A percentile compares a stretch with the other conserved stretches of the same genome.
phyloP scores from a whole-genome alignment of 2,888 invertebrate genomes.

The Tetragnatha montana region DNA sequence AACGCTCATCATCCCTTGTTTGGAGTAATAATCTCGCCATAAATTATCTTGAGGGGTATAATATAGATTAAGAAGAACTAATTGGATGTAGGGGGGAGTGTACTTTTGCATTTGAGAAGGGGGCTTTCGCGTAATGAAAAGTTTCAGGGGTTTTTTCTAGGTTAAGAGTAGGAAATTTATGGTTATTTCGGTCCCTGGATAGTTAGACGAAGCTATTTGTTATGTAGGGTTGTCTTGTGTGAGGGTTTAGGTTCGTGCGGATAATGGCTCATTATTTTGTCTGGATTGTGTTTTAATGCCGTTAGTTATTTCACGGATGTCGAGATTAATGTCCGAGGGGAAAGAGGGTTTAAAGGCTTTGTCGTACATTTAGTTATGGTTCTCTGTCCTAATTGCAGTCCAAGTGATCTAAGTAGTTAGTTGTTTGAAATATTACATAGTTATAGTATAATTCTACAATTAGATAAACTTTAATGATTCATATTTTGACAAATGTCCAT shows the following conservation, averaged over 20 bases:
- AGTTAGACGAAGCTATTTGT: neutral
- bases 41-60: slow-evolving; percentile 37
- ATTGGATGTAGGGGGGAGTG: neutral
- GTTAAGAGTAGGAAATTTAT: neutral
- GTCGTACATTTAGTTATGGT: too few relatives aligned
- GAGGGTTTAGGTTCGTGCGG: neutral
- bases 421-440: too few relatives aligned
- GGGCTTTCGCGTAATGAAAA: neutral
- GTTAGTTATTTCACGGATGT: neutral
- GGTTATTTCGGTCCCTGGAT: neutral
- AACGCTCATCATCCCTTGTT: slow-evolving; percentile 31
- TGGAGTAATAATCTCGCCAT: slow-evolving; percentile 37
- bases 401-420: too few relatives aligned
- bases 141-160: neutral
- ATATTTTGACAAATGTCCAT: too few relatives aligned
- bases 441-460: too few relatives aligned
- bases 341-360: too few relatives aligned
- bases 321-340: neutral
- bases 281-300: neutral
- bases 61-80: neutral
- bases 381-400: too few relatives aligned
- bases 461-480: too few relatives aligned
- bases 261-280: neutral
- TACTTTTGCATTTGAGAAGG: neutral
- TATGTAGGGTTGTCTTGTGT: neutral